Evolutionary conservation across 2,113 vertebrate species (phyloP).

Genomic region (Girardinichthys multiradiatus): DNA sequence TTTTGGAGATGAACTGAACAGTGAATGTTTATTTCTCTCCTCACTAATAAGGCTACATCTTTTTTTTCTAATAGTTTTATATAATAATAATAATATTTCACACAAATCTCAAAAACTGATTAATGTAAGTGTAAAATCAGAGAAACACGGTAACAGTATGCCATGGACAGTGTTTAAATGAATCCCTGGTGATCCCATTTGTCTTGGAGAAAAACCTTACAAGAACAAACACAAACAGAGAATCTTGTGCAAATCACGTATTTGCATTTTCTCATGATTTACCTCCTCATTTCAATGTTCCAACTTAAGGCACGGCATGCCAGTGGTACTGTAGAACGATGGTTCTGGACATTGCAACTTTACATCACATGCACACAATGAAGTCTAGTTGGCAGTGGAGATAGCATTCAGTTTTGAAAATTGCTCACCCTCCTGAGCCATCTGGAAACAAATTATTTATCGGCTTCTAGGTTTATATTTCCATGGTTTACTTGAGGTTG

Average conservation of each 20-base stretch:
- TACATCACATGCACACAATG: neutral
- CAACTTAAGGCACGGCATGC: neutral
- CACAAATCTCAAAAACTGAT: too few species aligned
- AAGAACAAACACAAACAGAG: neutral
- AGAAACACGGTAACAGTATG: neutral
- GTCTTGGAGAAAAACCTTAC: neutral
- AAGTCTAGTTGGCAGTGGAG: neutral
- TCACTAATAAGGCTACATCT: too few species aligned
- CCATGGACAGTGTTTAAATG: neutral
- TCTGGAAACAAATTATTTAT: neutral
- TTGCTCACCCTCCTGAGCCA: neutral
- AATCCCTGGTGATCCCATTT: neutral
- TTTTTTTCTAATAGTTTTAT: too few species aligned
- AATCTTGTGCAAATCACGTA: neutral
- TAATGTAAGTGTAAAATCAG: too few species aligned
- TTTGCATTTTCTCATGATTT: slow-evolving; percentile 23
- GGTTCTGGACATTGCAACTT: neutral
- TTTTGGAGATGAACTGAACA: too few species aligned
- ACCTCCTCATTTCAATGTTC: slow-evolving; percentile 31
- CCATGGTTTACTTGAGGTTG: neutral
- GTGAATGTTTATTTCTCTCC: too few species aligned
- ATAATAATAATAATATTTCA: too few species aligned
- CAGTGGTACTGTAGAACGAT: neutral
- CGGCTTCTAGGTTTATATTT: neutral
- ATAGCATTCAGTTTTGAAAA: neutral